Evolutionary conservation across 2,888 invertebrate genomes (phyloP).

Genomic region (Nezara viridula): DNA sequence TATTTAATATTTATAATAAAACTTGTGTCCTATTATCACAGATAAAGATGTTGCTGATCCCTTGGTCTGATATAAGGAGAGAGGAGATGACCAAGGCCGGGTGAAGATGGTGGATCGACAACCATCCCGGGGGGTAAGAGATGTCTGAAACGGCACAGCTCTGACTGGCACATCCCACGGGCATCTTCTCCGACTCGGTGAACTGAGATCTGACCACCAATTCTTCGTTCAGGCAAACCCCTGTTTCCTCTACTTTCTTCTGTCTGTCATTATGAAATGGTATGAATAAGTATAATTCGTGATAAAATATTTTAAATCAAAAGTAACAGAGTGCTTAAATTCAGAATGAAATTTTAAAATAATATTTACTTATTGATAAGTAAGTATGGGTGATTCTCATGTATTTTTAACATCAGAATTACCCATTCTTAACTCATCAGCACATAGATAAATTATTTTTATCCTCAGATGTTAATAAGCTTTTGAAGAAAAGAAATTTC

Average conservation of each 20-base stretch:
- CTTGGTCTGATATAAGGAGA: slow-evolving; percentile 41
- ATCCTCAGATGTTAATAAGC: not conserved
- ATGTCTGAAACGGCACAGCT: slow-evolving; percentile 71
- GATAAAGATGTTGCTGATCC: slow-evolving; percentile 43
- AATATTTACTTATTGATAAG: too few relatives aligned
- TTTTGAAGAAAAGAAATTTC: too few relatives aligned
- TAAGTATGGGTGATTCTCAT: too few relatives aligned
- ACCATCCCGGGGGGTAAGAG: slow-evolving; percentile 64
- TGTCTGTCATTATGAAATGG: not conserved
- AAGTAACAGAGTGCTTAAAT: not conserved
- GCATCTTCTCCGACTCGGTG: slow-evolving; percentile 75
- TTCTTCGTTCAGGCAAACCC: slow-evolving; percentile 61
- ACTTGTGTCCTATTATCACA: not conserved
- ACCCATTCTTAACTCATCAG: too few relatives aligned
- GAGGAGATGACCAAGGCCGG: slow-evolving; percentile 1
- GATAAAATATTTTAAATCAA: not conserved
- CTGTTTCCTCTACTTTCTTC: slow-evolving; percentile 12
- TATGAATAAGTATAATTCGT: not conserved
- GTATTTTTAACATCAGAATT: too few relatives aligned
- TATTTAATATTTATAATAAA: not conserved
- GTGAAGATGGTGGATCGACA: slow-evolving; percentile 36
- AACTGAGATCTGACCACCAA: slow-evolving; percentile 72
- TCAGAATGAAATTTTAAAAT: not conserved
- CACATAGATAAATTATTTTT: not conserved
- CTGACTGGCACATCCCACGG: slow-evolving; percentile 72